phyloP scores from a whole-genome alignment of 2,888 invertebrate species.

The Zygogramma bicolorata region DNA sequence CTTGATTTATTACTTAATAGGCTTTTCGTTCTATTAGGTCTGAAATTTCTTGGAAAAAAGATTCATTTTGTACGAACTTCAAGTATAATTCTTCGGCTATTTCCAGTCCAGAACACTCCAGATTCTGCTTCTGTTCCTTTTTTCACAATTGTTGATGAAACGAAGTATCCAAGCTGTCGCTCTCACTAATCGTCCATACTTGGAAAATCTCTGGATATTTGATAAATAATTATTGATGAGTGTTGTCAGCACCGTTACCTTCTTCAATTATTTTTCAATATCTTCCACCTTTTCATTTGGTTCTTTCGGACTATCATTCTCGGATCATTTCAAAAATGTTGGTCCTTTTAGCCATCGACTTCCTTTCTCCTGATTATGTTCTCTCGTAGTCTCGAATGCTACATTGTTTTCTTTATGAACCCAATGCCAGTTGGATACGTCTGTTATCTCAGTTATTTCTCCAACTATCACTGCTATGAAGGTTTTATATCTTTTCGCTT shows the following conservation, averaged over 20 bases:
- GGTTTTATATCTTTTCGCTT: too few relatives aligned
- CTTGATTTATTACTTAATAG: too few relatives aligned
- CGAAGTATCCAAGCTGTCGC: neutral
- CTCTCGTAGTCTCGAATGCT: neutral
- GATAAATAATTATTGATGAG: neutral
- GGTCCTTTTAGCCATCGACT: neutral
- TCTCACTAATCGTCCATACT: neutral
- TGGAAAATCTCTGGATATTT: neutral
- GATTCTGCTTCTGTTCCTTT: too few relatives aligned
- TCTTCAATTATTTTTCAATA: neutral
- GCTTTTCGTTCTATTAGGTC: too few relatives aligned
- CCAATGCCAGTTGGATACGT: neutral
- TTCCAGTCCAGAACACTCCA: too few relatives aligned
- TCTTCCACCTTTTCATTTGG: neutral
- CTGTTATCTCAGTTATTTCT: too few relatives aligned
- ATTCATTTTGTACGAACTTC: too few relatives aligned
- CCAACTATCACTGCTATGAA: too few relatives aligned
- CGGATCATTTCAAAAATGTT: neutral
- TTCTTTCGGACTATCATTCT: neutral
- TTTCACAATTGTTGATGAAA: neutral
- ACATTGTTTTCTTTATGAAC: neutral
- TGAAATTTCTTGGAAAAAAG: too few relatives aligned
- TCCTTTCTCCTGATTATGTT: neutral
- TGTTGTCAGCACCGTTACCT: neutral
- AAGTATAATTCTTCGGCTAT: too few relatives aligned